Evolutionary conservation across 2,113 vertebrate genomes (phyloP).

Genomic region (Isichthys henryi): DNA sequence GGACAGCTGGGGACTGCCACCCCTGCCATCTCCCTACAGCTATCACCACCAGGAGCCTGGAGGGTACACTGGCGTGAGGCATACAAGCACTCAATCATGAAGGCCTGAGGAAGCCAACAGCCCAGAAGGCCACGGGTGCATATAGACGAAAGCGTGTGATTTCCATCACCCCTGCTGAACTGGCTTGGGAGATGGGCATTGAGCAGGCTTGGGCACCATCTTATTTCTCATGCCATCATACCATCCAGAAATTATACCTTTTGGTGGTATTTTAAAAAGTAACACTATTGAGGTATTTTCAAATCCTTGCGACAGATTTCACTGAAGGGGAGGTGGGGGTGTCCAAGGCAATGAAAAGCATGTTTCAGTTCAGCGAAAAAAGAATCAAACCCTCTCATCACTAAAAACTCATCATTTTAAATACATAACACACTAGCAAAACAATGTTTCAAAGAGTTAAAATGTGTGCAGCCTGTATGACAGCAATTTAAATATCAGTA

Average conservation of each 20-base stretch:
- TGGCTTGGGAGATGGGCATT: neutral
- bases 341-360: neutral
- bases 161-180: neutral
- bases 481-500: neutral
- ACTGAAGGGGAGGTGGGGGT: neutral
- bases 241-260: no score
- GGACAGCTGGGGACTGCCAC: neutral
- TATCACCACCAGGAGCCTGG: neutral
- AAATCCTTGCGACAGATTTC: neutral
- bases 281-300: neutral
- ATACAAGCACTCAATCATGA: neutral
- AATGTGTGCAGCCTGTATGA: neutral
- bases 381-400: neutral
- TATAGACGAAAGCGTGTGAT: neutral
- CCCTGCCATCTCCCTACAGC: neutral
- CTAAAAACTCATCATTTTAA: neutral
- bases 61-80: neutral
- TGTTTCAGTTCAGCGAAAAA: neutral
- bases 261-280: no score
- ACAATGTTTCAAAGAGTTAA: neutral
- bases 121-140: neutral
- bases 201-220: neutral
- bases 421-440: neutral
- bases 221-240: no score
- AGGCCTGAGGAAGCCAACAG: neutral